These are phyloP conservation scores for Gari tellinella DNA, from an alignment of 2,888 invertebrate species.

Conservation along the genomic window DNA sequence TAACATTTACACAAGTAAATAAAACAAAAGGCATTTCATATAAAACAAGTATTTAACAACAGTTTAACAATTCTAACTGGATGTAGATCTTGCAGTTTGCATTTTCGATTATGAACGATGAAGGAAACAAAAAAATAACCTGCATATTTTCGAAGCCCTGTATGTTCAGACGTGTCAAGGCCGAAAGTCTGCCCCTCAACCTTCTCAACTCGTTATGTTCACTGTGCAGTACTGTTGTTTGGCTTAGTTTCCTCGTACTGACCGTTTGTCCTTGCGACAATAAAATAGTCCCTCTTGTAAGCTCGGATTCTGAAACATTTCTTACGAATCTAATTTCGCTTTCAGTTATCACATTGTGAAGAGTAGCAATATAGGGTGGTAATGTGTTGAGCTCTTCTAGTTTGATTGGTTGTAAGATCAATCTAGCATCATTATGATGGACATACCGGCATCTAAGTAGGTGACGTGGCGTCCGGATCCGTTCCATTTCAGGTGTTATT, in stretches of 20 bases:
- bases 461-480: background rate
- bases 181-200: background rate
- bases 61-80: no score
- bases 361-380: slow-evolving; percentile 4
- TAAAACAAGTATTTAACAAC: no score
- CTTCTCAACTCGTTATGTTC: background rate
- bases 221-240: background rate
- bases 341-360: slow-evolving; percentile 6
- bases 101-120: no score
- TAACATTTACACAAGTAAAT: no score
- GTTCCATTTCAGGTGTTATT: background rate
- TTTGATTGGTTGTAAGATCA: slow-evolving; percentile 10
- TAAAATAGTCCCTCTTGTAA: slow-evolving; percentile 2
- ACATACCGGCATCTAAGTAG: slow-evolving; percentile 3
- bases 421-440: slow-evolving; percentile 8
- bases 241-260: slow-evolving; percentile 8
- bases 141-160: slow-evolving; percentile 11
- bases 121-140: no score
- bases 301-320: background rate
- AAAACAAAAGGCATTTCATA: no score
- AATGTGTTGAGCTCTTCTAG: slow-evolving; percentile 9
- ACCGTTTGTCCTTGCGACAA: slow-evolving; percentile 1
- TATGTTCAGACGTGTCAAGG: slow-evolving; percentile 2
- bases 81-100: no score
- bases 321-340: background rate